These are phyloP conservation scores for Alligator mississippiensis DNA, from an alignment of 2,113 vertebrate genomes.

Conservation along the genomic window DNA sequence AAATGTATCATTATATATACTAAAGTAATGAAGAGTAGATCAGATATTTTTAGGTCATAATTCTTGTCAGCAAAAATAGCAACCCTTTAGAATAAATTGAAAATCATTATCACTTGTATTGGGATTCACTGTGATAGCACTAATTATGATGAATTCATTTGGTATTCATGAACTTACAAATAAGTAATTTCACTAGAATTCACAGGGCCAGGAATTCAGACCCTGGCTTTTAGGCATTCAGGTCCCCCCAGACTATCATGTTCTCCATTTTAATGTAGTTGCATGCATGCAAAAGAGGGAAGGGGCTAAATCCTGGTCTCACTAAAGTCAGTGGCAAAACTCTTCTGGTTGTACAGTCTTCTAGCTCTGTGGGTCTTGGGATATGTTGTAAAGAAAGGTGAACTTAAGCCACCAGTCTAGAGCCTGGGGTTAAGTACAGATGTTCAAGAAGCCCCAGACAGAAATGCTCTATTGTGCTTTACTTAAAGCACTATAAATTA, in stretches of 20 bases:
- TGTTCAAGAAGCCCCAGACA: no score
- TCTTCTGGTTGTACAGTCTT: background rate
- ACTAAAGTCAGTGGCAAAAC: background rate
- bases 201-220: background rate
- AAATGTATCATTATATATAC: slow-evolving; percentile 65
- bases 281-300: background rate
- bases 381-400: background rate
- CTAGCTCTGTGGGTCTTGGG: background rate
- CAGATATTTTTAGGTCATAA: slow-evolving; percentile 63
- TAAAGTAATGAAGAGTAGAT: slow-evolving; percentile 58
- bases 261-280: background rate
- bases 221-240: background rate
- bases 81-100: slow-evolving; percentile 55
- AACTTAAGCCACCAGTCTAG: no score
- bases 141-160: slow-evolving; percentile 50
- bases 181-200: slow-evolving; percentile 15
- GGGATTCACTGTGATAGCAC: slow-evolving; percentile 32
- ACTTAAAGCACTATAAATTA: no score
- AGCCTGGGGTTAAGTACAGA: no score
- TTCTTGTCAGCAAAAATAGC: slow-evolving; percentile 55
- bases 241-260: background rate
- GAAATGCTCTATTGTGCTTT: no score
- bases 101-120: slow-evolving; percentile 55
- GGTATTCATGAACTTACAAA: slow-evolving; percentile 8
- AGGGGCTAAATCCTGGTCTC: background rate